Percentiles rank a stretch among this genome's conserved stretches.
phyloP scores from a whole-genome alignment of 2,888 invertebrate species.

The Netelia virgata region DNA sequence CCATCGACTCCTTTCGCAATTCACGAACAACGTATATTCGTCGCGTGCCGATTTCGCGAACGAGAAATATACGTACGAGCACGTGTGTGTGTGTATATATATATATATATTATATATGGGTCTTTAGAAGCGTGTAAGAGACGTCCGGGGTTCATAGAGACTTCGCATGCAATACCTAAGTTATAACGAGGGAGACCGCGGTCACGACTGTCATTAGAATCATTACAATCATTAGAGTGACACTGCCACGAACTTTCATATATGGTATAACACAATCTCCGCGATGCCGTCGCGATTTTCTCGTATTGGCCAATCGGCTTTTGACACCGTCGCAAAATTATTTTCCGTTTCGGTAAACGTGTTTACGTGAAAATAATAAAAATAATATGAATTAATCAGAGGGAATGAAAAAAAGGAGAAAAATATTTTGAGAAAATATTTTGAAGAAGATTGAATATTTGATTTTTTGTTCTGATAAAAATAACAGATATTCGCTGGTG shows the following conservation, averaged over 20 bases:
- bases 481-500: too few species aligned
- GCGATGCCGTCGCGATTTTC: constrained; percentile 10
- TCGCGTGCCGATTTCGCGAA: constrained; percentile 17
- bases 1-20: constrained; percentile 3
- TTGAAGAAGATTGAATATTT: too few species aligned
- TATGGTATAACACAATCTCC: background rate
- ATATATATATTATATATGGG: background rate
- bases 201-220: constrained; percentile 57
- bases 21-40: background rate
- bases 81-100: background rate
- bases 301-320: constrained; percentile 24
- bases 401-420: too few species aligned
- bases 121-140: background rate
- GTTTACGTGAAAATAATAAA: too few species aligned
- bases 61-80: background rate
- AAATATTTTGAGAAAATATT: too few species aligned
- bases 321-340: constrained; percentile 8
- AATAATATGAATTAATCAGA: too few species aligned
- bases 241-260: constrained; percentile 54
- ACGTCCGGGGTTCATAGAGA: constrained; percentile 21
- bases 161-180: constrained; percentile 33
- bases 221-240: constrained; percentile 59
- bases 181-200: constrained; percentile 29
- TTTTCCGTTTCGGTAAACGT: background rate
- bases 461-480: too few species aligned